These are phyloP conservation scores for Lucilia cuprina DNA, from an alignment of 1,140 invertebrate genomes.

Conservation along the genomic window DNA sequence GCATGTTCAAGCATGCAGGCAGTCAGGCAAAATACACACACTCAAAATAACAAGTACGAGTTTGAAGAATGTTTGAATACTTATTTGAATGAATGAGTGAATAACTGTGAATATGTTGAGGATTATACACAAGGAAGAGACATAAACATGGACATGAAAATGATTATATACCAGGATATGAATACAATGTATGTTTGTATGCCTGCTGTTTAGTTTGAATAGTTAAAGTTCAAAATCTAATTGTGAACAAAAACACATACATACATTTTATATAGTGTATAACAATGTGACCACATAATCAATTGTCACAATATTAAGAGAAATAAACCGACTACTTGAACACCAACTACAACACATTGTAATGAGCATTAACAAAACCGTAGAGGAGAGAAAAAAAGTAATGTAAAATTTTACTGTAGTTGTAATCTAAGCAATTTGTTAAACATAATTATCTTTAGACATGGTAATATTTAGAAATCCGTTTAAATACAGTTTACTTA, in stretches of 20 bases:
- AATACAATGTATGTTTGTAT: not conserved
- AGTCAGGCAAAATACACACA: not conserved
- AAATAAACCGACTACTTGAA: not conserved
- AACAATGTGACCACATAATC: slow-evolving; percentile 26
- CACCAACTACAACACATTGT: not conserved
- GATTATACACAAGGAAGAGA: not conserved
- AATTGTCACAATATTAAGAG: slow-evolving; percentile 20
- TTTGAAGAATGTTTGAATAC: not conserved
- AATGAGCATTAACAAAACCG: not conserved
- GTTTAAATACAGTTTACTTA: too few species aligned
- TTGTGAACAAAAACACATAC: not conserved
- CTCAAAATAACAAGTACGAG: not conserved
- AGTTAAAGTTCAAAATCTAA: too few species aligned
- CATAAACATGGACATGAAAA: not conserved
- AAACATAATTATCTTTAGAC: slow-evolving; percentile 11
- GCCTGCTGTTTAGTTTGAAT: too few species aligned
- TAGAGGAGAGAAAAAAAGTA: not conserved
- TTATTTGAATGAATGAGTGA: not conserved
- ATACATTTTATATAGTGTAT: not conserved
- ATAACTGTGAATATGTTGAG: not conserved
- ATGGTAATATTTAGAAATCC: not conserved
- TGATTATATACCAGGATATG: not conserved
- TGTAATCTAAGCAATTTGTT: slow-evolving; percentile 9
- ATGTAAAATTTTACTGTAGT: not conserved
- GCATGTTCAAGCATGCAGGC: not conserved